Evolutionary conservation across 2,113 vertebrate genomes (phyloP), one percentile per base, ranked within the genome.

Genomic region (Saguinus imperator): DNA sequence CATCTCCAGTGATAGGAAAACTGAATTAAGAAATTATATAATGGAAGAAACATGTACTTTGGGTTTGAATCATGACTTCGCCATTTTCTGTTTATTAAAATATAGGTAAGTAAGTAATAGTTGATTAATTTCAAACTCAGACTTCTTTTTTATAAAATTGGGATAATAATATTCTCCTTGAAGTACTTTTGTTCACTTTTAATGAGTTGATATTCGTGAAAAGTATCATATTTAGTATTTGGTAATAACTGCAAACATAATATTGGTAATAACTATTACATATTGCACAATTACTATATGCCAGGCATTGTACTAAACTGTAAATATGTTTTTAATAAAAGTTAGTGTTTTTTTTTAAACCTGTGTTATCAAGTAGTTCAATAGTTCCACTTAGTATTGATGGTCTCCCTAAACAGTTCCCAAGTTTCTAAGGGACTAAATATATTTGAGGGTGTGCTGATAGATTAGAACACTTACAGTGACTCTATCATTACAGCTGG

Each of bases 31-130:
- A 70, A 81, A 95, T 81, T 58, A 12, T 72, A 40, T 72, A 35
- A 77, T 35, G 21, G 13, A 81, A 89, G 3, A 6, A 88, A 82
- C 6, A 85, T 83, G 4, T 61, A n/a, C 21, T 93, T 61, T 83
- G 37, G 12, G 29, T 75, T 73, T 80, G 12, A 83, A 87, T 72
- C 87, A 35, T 43, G 23, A 85, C 11, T 32, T 37, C 89, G 29
- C 3, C n/a, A 61, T 92, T 87, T 94, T 21, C 73, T 77, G 45
- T 77, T 88, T 88, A 72, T 58, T 96, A 91, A 96, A 94, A 94
- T 89, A 79, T 8, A 81, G 27, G 32, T 52, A 70, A 55, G 5
- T 58, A 57, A 40, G 17, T 14, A 87, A 87, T 48, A 68, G 5
- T 66, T 52, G 13, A 21, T n/a, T 83, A 82, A 80, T 61, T 75